phyloP scores from a whole-genome alignment of 2,113 vertebrate species.

The Paradoxurus hermaphroditus region DNA sequence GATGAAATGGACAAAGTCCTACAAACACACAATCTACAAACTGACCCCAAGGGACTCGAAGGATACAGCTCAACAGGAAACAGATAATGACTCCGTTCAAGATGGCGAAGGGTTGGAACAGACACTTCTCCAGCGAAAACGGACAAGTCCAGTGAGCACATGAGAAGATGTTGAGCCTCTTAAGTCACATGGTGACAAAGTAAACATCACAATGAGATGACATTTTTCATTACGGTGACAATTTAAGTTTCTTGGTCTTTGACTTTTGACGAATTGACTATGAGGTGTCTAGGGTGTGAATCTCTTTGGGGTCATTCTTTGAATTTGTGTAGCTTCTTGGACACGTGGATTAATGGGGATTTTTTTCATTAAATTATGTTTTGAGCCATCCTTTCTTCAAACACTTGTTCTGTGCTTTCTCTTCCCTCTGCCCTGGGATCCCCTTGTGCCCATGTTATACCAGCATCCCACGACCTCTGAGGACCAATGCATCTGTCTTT shows the following conservation, averaged over 20 bases:
- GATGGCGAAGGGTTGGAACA: not conserved
- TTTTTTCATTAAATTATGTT: not conserved
- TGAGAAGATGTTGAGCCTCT: too few species aligned
- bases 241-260: not conserved
- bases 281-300: not conserved
- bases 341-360: not conserved
- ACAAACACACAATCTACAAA: not conserved
- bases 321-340: not conserved
- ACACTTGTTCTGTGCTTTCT: not conserved
- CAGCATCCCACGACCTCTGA: not conserved
- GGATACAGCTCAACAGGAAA: too few species aligned
- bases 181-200: not conserved
- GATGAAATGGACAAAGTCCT: not conserved
- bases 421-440: not conserved
- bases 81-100: not conserved
- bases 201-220: not conserved
- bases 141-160: not conserved
- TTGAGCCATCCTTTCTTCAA: not conserved
- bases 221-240: not conserved
- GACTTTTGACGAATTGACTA: not conserved
- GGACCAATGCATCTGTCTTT: rapidly evolving
- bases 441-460: not conserved
- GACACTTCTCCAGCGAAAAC: not conserved
- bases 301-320: not conserved
- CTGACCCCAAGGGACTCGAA: not conserved